Evolutionary conservation across 2,113 vertebrate species (phyloP).

Genomic region (Jacana jacana): DNA sequence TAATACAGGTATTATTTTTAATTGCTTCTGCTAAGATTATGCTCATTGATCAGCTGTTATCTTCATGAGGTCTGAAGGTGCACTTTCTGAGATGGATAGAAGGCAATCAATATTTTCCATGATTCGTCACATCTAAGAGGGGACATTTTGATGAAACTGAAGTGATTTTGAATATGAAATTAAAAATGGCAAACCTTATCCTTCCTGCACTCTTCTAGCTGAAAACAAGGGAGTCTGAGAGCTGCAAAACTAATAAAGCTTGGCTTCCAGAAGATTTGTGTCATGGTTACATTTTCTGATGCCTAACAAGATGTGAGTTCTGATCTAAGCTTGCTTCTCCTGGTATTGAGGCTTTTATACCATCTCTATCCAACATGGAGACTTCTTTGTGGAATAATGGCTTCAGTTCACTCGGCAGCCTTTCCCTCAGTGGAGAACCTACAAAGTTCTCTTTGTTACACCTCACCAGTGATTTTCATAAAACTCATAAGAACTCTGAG

Average conservation of each 20-base stretch:
- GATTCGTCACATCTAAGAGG: neutral
- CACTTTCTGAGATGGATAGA: neutral
- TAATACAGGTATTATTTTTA: neutral
- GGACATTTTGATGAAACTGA: neutral
- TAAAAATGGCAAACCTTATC: neutral
- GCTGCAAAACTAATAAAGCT: neutral
- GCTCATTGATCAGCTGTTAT: neutral
- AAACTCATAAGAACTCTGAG: neutral
- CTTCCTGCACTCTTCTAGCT: neutral
- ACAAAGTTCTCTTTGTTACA: neutral
- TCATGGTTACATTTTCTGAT: neutral
- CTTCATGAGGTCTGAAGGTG: neutral
- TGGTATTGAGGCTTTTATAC: neutral
- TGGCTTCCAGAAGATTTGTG: neutral
- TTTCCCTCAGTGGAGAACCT: neutral
- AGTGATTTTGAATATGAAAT: neutral
- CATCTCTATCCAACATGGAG: neutral
- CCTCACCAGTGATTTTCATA: neutral
- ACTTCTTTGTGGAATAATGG: neutral
- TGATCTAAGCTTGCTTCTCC: neutral
- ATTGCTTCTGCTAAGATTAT: constrained; percentile 6
- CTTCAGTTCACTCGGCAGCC: neutral
- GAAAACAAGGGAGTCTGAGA: neutral
- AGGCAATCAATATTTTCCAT: neutral
- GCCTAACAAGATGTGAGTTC: neutral